Conservation (phyloP, 2,113 vertebrate genomes). For the Heterochromis multidens region DNA sequence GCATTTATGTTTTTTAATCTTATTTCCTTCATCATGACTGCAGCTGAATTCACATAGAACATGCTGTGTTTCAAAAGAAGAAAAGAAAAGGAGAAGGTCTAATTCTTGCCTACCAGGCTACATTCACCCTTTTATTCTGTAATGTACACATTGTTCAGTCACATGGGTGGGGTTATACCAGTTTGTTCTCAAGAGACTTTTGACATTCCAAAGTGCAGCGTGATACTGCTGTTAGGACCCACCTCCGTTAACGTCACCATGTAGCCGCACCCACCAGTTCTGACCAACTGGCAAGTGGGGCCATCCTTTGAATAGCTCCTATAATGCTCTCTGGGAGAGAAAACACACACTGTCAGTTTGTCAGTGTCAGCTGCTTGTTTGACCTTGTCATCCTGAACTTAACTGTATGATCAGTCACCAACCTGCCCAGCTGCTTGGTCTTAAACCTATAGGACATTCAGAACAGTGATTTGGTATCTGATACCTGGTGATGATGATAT, state of each 20-base stretch:
- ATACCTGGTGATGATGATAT: accelerated
- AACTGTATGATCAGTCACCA: background rate
- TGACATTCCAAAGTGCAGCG: slow-evolving; percentile 59
- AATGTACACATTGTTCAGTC: background rate
- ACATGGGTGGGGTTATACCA: background rate
- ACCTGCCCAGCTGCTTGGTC: background rate
- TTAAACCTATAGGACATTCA: background rate
- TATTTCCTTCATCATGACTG: background rate
- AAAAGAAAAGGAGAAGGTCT: background rate
- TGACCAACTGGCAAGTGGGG: slow-evolving; percentile 10
- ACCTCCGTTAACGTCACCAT: background rate
- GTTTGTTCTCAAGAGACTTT: slow-evolving; percentile 8
- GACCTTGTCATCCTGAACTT: background rate
- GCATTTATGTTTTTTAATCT: background rate
- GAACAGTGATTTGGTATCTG: background rate
- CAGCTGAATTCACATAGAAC: background rate
- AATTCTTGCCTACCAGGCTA: background rate
- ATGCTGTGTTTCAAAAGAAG: background rate
- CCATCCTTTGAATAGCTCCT: background rate
- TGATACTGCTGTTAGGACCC: background rate
- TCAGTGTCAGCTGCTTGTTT: background rate
- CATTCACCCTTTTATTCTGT: background rate
- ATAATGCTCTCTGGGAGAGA: background rate
- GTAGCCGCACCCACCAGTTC: background rate
- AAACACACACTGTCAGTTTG: background rate